phyloP scores from a whole-genome alignment of 2,888 invertebrate genomes.

The Noctuana brunneofusca region DNA sequence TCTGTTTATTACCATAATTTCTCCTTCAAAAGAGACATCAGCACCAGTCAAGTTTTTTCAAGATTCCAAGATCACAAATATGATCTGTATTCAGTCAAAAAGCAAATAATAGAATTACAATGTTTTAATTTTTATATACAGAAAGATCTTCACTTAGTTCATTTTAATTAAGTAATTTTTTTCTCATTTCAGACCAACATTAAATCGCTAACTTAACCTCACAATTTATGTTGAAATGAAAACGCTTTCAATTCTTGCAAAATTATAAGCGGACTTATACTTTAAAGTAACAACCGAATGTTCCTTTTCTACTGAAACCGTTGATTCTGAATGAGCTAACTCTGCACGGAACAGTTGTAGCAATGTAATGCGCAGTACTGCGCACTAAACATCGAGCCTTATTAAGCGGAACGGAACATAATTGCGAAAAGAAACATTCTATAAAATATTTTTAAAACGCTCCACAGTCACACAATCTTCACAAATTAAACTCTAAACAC shows the following conservation, averaged over 20 bases:
- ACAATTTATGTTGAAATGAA: neutral
- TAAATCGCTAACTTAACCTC: neutral
- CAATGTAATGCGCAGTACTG: constrained; percentile 4
- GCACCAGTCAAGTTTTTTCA: too few species aligned
- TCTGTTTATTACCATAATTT: too few species aligned
- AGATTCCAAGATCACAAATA: too few species aligned
- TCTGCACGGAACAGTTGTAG: constrained; percentile 19
- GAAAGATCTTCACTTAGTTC: too few species aligned
- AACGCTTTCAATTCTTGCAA: constrained; percentile 16
- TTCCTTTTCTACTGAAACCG: constrained; percentile 26
- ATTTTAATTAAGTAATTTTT: neutral
- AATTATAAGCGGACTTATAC: constrained; percentile 16
- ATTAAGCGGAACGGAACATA: constrained; percentile 33
- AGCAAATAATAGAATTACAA: too few species aligned
- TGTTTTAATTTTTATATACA: too few species aligned
- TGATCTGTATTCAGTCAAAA: too few species aligned
- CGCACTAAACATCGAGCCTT: constrained; percentile 30
- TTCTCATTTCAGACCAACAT: neutral
- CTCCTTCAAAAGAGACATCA: too few species aligned
- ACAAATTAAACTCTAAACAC: neutral
- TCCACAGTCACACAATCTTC: neutral
- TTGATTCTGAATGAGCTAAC: constrained; percentile 16
- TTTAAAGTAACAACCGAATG: constrained; percentile 28
- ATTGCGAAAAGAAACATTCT: constrained; percentile 31
- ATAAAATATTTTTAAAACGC: constrained; percentile 30